Evolutionary conservation across 2,888 invertebrate species (phyloP).

Genomic region (Drosophila cognata): DNA sequence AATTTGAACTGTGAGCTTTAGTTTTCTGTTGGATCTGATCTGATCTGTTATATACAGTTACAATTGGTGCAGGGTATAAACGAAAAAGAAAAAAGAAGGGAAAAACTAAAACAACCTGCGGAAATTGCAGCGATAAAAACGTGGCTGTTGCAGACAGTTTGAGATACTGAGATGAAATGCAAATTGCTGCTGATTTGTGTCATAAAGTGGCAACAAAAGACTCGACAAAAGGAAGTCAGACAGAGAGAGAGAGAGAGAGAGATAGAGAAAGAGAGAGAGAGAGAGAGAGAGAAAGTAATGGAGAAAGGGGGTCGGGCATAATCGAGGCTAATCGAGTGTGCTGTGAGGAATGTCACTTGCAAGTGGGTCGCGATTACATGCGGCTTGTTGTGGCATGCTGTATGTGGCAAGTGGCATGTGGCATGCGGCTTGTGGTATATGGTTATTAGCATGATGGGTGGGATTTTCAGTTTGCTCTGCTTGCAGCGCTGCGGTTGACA

Average conservation of each 20-base stretch:
- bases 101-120: slow-evolving; percentile 32
- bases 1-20: too few relatives aligned
- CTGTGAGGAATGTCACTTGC: slow-evolving; percentile 20
- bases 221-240: slow-evolving; percentile 34
- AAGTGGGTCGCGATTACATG: slow-evolving; percentile 25
- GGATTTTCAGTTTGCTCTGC: slow-evolving; percentile 16
- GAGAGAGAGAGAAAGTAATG: background rate
- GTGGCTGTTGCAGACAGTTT: slow-evolving; percentile 11
- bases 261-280: background rate
- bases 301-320: slow-evolving; percentile 1
- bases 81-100: background rate
- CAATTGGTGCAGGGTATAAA: background rate
- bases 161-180: slow-evolving; percentile 56
- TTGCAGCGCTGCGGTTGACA: slow-evolving; percentile 19
- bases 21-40: background rate
- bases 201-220: slow-evolving; percentile 48
- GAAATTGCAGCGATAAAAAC: slow-evolving; percentile 51
- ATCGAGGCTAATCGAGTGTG: slow-evolving; percentile 40
- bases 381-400: slow-evolving; percentile 4
- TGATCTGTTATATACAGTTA: background rate
- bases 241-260: background rate
- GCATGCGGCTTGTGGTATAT: slow-evolving; percentile 8
- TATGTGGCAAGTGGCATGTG: slow-evolving; percentile 1
- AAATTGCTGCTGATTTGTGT: slow-evolving; percentile 67
- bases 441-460: slow-evolving; percentile 3